Evolutionary conservation across 2,113 vertebrate genomes (phyloP).

Genomic region (Laticauda laticaudata): DNA sequence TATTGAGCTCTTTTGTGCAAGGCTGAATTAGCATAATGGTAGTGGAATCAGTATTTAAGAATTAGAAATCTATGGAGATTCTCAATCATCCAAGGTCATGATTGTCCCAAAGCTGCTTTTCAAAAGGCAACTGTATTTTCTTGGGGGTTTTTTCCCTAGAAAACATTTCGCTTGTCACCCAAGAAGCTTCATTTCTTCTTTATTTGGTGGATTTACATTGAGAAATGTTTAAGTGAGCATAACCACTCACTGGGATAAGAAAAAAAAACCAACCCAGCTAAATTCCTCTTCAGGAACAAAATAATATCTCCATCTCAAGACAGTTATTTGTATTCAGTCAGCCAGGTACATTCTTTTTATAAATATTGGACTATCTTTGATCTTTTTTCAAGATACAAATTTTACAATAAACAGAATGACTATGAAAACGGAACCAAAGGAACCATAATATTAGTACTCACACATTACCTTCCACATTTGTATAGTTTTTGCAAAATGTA

Average conservation of each 20-base stretch:
- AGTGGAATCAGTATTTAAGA: not conserved
- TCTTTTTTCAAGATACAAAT: not conserved
- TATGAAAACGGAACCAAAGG: not conserved
- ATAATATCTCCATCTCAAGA: not conserved
- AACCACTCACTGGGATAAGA: not conserved
- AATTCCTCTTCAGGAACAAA: not conserved
- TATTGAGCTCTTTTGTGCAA: not conserved
- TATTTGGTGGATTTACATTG: not conserved
- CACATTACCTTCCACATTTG: not conserved
- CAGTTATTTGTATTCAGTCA: not conserved
- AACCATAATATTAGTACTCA: not conserved
- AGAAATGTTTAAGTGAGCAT: not conserved
- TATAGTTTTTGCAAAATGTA: not conserved
- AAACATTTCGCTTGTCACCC: not conserved
- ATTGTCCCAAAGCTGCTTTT: not conserved
- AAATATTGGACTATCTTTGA: not conserved
- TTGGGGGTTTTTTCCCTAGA: not conserved
- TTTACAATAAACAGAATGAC: not conserved
- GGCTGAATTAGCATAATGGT: not conserved
- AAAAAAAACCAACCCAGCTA: not conserved
- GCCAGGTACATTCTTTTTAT: not conserved
- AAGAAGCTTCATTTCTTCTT: not conserved
- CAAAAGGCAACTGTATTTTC: not conserved
- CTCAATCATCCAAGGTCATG: not conserved
- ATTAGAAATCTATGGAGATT: not conserved